Evolutionary conservation across 2,888 invertebrate species (phyloP), one percentile per base, ranked within the genome.

Genomic region (Synanthedon andrenaeformis): DNA sequence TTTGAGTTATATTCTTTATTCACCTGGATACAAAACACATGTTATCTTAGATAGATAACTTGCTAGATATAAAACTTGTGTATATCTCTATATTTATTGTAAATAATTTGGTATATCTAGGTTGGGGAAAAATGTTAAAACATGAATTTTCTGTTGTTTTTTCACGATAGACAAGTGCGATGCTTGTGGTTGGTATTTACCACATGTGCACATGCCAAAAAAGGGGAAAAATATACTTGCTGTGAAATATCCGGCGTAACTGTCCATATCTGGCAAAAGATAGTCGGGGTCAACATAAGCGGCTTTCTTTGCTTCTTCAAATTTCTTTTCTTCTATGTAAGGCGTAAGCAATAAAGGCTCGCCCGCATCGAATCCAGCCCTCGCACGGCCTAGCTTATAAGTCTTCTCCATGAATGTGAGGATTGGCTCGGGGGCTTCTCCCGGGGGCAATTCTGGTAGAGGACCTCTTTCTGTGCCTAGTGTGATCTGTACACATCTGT

Each of bases 1-100:
- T 96, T 95, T 6, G 94, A 92, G 67, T 93, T 91, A 71, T 89
- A 92, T 52, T 89, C 81, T 72, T 94, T 92, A 74, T 96, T 92
- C 1, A 96, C 95, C 59, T 95, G 62, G 10, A 35, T 35, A 35
- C 35, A 35, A 10, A 6, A 35, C 61, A 57, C 54, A 14, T 8
- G n/a, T 14, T 8, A 13, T 45, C 14, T 14, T 13, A 45, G 12
- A 42, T 42, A 10, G 13, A 42, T 42, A 42, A 42, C 12, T 13
- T n/a, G n/a, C 1, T n/a, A 45, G 45, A 45, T 23, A 23, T 5
- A 23, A 23, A 5, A 23, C 23, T 23, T 23, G 5, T 5, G 5
- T 23, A 5, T 23, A 23, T 23, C 23, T 23, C 23, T 23, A 23
- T 19, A 19, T 4, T 23, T 4, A 23, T 23, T 23, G 23, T 23